Conservation (phyloP, 2,113 vertebrate species). For the Nothocercus julius region DNA sequence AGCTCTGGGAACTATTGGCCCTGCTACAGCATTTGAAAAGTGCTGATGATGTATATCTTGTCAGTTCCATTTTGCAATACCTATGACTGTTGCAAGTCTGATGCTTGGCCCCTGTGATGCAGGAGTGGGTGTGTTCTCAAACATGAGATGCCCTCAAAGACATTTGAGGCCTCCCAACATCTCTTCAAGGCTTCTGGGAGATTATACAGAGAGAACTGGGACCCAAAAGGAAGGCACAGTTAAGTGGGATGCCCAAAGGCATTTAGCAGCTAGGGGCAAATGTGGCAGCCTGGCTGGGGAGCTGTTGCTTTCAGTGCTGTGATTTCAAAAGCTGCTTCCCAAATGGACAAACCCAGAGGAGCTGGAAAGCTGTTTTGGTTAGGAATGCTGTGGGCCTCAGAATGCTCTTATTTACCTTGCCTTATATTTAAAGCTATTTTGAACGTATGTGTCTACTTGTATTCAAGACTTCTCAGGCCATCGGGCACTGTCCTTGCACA, state of each 20-base stretch:
- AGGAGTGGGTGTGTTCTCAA: fast-evolving
- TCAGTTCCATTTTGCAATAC: background rate
- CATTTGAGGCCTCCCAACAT: background rate
- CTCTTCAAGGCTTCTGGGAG: background rate
- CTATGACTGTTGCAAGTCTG: too few relatives aligned
- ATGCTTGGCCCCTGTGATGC: background rate
- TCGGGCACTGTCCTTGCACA: fast-evolving
- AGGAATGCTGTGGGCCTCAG: background rate
- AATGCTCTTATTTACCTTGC: fast-evolving
- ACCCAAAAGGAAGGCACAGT: fast-evolving
- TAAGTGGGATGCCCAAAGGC: background rate
- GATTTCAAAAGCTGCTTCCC: background rate
- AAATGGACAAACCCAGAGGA: background rate
- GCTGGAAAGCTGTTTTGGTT: background rate
- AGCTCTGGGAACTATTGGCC: background rate
- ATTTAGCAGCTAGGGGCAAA: background rate
- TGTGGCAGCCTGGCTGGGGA: fast-evolving
- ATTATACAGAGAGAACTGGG: background rate
- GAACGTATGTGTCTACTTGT: fast-evolving
- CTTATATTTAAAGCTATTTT: background rate
- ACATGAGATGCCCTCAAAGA: background rate
- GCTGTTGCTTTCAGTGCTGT: too few relatives aligned
- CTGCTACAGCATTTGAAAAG: background rate
- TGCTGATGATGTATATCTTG: too few relatives aligned
- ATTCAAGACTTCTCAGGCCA: fast-evolving